Base-by-base conservation (phyloP, 2,888 invertebrate species). In the Abrostola triplasia region DNA sequence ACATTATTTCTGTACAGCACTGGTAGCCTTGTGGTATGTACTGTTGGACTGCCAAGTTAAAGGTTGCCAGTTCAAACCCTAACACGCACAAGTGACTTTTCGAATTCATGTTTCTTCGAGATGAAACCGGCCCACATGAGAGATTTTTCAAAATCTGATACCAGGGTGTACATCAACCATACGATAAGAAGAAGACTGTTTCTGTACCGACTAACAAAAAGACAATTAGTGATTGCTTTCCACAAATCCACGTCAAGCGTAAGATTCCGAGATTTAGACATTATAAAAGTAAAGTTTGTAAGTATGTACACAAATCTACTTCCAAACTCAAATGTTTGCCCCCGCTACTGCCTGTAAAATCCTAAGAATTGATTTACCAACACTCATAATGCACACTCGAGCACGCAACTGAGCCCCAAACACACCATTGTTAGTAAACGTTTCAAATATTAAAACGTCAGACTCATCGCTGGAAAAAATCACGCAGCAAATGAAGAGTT, bases 401-500 rank as follows among this genome's bases (percentile, higher is more conserved):
- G 67, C 61, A 77, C 71, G 63, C 49, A 71, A 62, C 52, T 73
- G 56, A 71, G 67, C 64, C 62, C 59, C 63, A 72, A 71, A 69
- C 44, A 58, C 37, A 9, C 42, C 52, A 60, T 67, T 76, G 73
- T 74, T 50, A 67, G 73, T 47, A 59, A 73, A 71, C 70, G 69
- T 69, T 73, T 70, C 67, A 52, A 67, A 77, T 60, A 68, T 73
- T 59, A 69, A 77, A 79, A 80, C 65, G 80, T 77, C 69, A 59
- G 70, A 73, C 71, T 77, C 79, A 80, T 77, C 73, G 66, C 64
- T 71, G 60, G 77, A 87, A 90, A 88, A 89, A 90, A 90, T 86
- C 84, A 84, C 87, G 88, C 84, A 88, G 86, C 90, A 91, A 93
- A 93, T 93, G 92, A 93, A 93, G 92, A 90, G 91, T 88, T 92